These are phyloP conservation scores for Antedon mediterranea DNA, from an alignment of 53 echinoderm and acorn worm species.

Conservation along the genomic window DNA sequence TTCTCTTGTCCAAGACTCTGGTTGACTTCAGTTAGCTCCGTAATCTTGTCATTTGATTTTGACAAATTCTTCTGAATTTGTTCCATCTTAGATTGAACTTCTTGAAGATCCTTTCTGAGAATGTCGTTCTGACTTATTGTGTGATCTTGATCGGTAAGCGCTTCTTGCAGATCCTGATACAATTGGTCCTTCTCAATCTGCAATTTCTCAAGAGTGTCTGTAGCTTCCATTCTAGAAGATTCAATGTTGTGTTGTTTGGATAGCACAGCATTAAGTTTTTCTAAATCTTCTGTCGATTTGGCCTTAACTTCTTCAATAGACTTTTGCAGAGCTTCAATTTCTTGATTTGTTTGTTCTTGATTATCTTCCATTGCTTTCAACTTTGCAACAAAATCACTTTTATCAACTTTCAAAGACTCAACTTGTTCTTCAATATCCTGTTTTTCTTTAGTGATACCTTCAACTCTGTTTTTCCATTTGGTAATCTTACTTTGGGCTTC, in stretches of 20 bases:
- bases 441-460: neutral
- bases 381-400: constrained; percentile 1
- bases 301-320: constrained; percentile 14
- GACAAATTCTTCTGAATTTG: neutral
- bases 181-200: constrained; percentile 34
- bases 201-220: neutral
- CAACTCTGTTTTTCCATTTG: neutral
- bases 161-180: constrained; percentile 46
- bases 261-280: neutral
- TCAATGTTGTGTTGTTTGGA: neutral
- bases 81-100: constrained; percentile 4
- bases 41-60: neutral
- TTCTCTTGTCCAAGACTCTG: constrained; percentile 18
- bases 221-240: neutral
- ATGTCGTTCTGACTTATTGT: constrained; percentile 16
- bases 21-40: constrained; percentile 4
- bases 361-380: neutral
- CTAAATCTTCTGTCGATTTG: neutral
- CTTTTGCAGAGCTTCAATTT: constrained; percentile 21
- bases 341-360: constrained; percentile 9
- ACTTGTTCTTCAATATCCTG: constrained; percentile 1
- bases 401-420: constrained; percentile 7
- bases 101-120: constrained; percentile 22
- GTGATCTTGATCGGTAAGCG: constrained; percentile 29
- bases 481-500: constrained; percentile 49